Evolutionary conservation across 1,140 invertebrate genomes (phyloP), one percentile per base, ranked within the genome.

Genomic region (Chionoecetes opilio): DNA sequence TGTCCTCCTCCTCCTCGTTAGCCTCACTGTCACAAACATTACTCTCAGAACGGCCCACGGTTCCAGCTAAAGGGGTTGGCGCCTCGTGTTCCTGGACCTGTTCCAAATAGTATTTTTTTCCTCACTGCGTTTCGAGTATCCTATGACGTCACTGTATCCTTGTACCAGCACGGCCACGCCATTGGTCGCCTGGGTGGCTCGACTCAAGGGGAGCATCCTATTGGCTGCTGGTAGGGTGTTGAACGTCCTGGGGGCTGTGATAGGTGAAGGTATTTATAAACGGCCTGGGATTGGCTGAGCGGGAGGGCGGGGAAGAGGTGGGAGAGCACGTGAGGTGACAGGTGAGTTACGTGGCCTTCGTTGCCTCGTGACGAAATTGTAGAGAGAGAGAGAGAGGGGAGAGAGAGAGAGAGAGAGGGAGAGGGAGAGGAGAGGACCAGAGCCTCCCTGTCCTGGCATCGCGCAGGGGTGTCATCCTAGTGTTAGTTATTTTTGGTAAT

Each of bases 161-260:
- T 26, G 63, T 53, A 46, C 34, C 38, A 75, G 0, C 0, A 91
- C 89, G 11, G 88, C 32, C n/a, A 31, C 38, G 41, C 89, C 31
- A 91, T 91, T 91, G 89, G 89, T 34, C 29, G 29, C 35, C 46
- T 3, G 46, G 31, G 89, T 91, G 89, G 89, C 46, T 91, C 75
- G 46, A 75, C 46, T 46, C 8, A 0, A 34, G 17, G 35, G 2
- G 53, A 21, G 2, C 53, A 14, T 91, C 46, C 31, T 29, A 91
- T 91, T 91, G 89, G 89, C 31, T 75, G 34, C n/a, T 31, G 3
- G 29, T n/a, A 2, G n/a, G 46, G 89, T n/a, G 63, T 34, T 29
- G 32, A 63, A 46, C 46, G 6, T 14, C 34, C 29, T 34, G 0
- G 2, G 29, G 46, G 9, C 26, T 26, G 29, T 75, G 46, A 75